Evolutionary conservation across 2,113 vertebrate genomes (phyloP).

Genomic region (Lepus timidus): DNA sequence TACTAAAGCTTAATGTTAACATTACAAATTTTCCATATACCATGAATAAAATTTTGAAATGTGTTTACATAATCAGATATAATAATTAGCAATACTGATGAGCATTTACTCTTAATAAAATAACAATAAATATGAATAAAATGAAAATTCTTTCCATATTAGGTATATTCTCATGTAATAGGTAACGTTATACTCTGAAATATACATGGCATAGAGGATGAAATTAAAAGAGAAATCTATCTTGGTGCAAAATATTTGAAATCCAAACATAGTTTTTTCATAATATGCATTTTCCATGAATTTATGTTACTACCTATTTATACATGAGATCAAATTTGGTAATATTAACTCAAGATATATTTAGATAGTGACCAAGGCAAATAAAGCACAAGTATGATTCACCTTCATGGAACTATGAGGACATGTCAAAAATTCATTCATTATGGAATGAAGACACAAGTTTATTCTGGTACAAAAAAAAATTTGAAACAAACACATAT

Average conservation of each 20-base stretch:
- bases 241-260: no score
- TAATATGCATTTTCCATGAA: neutral
- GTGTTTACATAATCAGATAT: neutral
- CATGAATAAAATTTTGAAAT: constrained; percentile 47
- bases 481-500: no score
- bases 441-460: neutral
- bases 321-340: constrained; percentile 39
- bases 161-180: neutral
- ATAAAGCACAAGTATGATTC: neutral
- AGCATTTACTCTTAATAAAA: neutral
- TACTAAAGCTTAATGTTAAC: neutral
- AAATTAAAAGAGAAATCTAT: no score
- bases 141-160: neutral
- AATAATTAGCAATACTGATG: constrained; percentile 10
- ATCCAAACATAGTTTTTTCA: no score
- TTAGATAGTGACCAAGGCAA: constrained; percentile 7
- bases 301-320: neutral
- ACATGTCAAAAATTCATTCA: neutral
- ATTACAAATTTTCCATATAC: constrained; percentile 23
- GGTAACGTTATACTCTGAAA: neutral
- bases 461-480: no score
- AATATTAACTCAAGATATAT: neutral
- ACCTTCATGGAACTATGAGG: neutral
- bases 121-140: neutral
- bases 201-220: no score